Evolutionary conservation across 1,140 invertebrate species (phyloP).

Genomic region (Aporrectodea caliginosa): DNA sequence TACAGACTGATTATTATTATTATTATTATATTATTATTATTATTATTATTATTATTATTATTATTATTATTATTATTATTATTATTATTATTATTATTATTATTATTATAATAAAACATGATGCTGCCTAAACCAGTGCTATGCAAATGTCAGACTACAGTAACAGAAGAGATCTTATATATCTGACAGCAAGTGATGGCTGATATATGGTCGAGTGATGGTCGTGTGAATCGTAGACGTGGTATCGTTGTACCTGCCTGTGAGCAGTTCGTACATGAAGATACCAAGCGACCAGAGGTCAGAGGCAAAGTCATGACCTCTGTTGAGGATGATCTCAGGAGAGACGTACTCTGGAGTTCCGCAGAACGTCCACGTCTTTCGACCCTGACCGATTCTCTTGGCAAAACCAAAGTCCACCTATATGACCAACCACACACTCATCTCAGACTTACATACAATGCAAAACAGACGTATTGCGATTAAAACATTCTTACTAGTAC

Average conservation of each 20-base stretch:
- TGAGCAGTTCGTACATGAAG: constrained; percentile 83
- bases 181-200: too few relatives aligned
- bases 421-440: too few relatives aligned
- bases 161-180: too few relatives aligned
- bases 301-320: constrained; percentile 83
- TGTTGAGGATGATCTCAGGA: constrained; percentile 88
- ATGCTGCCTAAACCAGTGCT: neutral
- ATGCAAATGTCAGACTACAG: neutral
- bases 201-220: too few relatives aligned
- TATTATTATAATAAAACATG: neutral
- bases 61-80: neutral
- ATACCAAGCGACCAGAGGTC: constrained; percentile 95
- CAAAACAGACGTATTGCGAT: too few relatives aligned
- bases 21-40: too few relatives aligned
- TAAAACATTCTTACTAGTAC: too few relatives aligned
- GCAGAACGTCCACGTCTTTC: constrained; percentile 95
- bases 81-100: neutral
- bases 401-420: constrained; percentile 97
- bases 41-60: too few relatives aligned
- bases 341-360: constrained; percentile 88
- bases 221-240: too few relatives aligned
- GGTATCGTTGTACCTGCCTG: constrained; percentile 67
- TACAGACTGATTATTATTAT: too few relatives aligned
- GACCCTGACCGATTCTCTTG: constrained; percentile 77
- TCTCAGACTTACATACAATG: too few relatives aligned